Conservation (phyloP, 2,888 invertebrate species). For the Volucella bombylans region DNA sequence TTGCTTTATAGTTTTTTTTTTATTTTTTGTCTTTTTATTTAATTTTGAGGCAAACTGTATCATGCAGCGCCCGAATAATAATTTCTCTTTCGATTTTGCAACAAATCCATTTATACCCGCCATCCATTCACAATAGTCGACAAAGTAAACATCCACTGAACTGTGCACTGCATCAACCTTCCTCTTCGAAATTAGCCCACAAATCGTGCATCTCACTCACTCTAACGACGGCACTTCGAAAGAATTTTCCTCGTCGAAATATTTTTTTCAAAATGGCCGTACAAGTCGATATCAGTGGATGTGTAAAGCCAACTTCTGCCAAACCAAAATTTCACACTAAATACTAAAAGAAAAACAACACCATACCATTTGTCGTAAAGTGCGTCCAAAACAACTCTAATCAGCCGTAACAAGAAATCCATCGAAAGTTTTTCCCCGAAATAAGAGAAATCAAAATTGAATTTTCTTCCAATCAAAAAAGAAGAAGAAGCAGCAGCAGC, state of each 20-base stretch:
- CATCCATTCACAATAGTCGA: conserved; percentile 16
- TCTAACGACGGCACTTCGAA: conserved; percentile 41
- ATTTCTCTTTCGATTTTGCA: too few relatives aligned
- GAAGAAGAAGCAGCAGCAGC: conserved; percentile 4
- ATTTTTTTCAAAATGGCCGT: conserved; percentile 67
- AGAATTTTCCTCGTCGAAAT: conserved; percentile 44
- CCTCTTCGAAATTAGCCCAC: conserved; percentile 23
- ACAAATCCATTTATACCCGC: neutral
- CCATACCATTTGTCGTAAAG: conserved; percentile 21
- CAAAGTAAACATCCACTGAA: conserved; percentile 16
- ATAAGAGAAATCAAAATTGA: conserved; percentile 7
- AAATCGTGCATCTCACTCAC: conserved; percentile 31
- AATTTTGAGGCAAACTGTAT: too few relatives aligned
- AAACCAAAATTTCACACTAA: conserved; percentile 44
- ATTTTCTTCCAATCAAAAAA: conserved; percentile 11
- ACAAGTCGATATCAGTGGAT: conserved; percentile 68
- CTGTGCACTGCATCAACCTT: conserved; percentile 29
- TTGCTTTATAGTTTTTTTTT: too few relatives aligned
- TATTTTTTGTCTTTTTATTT: too few relatives aligned
- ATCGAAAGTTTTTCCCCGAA: neutral
- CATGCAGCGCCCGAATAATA: too few relatives aligned
- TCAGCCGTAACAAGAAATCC: conserved; percentile 9
- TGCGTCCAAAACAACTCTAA: conserved; percentile 26
- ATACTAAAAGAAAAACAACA: conserved; percentile 51
- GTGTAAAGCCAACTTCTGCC: conserved; percentile 55